phyloP scores from a whole-genome alignment of 2,888 invertebrate species.

The Volucella inanis region DNA sequence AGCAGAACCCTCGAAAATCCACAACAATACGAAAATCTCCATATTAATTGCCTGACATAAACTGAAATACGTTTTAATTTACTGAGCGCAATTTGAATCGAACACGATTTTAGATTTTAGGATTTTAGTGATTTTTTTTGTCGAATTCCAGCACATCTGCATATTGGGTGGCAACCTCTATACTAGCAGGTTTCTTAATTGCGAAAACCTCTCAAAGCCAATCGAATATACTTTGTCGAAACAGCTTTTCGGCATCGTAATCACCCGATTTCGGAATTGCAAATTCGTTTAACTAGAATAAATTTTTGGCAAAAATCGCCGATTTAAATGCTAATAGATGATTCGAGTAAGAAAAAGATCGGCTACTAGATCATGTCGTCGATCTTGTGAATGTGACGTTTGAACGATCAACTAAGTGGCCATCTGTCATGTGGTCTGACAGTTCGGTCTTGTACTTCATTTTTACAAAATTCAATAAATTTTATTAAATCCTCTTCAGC shows the following conservation, averaged over 20 bases:
- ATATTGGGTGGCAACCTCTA: constrained; percentile 46
- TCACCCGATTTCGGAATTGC: constrained; percentile 36
- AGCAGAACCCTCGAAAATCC: constrained; percentile 1
- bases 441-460: constrained; percentile 45
- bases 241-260: constrained; percentile 15
- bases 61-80: constrained; percentile 70
- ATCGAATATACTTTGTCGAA: constrained; percentile 66
- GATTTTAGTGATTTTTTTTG: too few species aligned
- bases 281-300: constrained; percentile 12
- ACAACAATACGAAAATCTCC: constrained; percentile 31
- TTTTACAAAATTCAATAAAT: constrained; percentile 25
- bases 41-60: constrained; percentile 69
- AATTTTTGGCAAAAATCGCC: constrained; percentile 38
- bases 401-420: constrained; percentile 64
- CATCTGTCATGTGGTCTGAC: constrained; percentile 58
- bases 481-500: not conserved
- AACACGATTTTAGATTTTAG: constrained; percentile 54
- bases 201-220: constrained; percentile 73
- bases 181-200: constrained; percentile 62
- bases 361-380: constrained; percentile 69
- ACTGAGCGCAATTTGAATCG: constrained; percentile 69
- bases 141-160: constrained; percentile 45
- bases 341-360: constrained; percentile 44
- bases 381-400: constrained; percentile 70
- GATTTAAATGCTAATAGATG: constrained; percentile 71